These are phyloP conservation scores for Intellagama lesueurii DNA, from an alignment of 2,797 vertebrate species.

Conservation along the genomic window DNA sequence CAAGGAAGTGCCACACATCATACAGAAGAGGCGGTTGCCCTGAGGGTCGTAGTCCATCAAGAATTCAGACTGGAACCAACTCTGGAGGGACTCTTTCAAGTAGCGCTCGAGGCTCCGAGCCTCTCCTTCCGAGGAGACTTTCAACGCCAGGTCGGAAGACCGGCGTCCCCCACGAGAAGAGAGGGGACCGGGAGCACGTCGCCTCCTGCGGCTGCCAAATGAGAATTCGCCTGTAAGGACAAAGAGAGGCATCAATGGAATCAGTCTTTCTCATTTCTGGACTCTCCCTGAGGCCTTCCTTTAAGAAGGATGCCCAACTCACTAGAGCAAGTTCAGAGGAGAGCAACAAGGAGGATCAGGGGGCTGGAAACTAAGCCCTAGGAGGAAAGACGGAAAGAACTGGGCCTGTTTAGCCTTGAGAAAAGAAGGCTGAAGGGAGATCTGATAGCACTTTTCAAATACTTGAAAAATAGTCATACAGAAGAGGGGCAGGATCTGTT, in stretches of 20 bases:
- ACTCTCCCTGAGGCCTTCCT: neutral
- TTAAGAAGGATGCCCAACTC: too few species aligned
- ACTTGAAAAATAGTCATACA: too few species aligned
- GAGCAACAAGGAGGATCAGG: too few species aligned
- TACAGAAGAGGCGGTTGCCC: constrained; percentile 87
- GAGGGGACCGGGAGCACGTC: constrained; percentile 56
- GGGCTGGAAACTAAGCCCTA: too few species aligned
- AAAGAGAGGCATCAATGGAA: constrained; percentile 47
- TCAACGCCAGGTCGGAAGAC: constrained; percentile 71
- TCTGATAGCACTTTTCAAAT: too few species aligned
- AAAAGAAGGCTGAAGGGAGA: too few species aligned
- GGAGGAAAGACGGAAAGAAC: too few species aligned
- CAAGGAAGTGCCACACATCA: constrained; percentile 87
- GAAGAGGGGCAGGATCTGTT: too few species aligned
- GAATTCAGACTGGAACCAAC: constrained; percentile 93
- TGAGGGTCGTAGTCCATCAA: constrained; percentile 93
- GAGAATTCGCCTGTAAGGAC: constrained; percentile 59
- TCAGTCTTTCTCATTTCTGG: neutral
- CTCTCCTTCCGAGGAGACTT: constrained; percentile 65
- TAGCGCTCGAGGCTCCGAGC: constrained; percentile 84
- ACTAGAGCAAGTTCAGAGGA: too few species aligned
- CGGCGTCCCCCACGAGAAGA: constrained; percentile 62
- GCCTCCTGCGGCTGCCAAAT: constrained; percentile 47
- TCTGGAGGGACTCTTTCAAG: constrained; percentile 90
- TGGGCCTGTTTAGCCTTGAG: too few species aligned